These are phyloP conservation scores for Serinus canaria DNA, from an alignment of 2,113 vertebrate genomes.

Conservation along the genomic window DNA sequence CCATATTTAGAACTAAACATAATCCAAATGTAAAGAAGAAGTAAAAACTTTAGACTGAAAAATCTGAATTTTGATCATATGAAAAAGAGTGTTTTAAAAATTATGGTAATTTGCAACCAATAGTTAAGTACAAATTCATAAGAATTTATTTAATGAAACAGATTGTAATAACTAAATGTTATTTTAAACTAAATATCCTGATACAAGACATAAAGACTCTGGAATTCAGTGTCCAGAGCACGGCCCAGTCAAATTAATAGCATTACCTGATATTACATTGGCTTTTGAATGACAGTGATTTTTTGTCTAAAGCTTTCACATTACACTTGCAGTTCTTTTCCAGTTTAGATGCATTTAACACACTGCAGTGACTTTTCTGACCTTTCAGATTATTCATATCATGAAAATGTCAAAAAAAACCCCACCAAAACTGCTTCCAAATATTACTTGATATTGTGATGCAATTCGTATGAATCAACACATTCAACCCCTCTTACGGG, in stretches of 20 bases:
- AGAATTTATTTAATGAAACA: neutral
- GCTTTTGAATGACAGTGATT: neutral
- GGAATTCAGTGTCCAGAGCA: neutral
- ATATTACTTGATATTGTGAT: neutral
- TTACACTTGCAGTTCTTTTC: neutral
- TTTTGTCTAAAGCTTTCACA: neutral
- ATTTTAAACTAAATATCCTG: neutral
- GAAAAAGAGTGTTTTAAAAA: neutral
- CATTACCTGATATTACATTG: neutral
- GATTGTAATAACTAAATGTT: neutral
- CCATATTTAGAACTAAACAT: neutral
- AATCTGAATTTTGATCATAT: neutral
- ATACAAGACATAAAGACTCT: neutral
- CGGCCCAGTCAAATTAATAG: neutral
- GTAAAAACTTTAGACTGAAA: neutral
- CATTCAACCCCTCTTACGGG: neutral
- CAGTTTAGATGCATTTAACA: neutral
- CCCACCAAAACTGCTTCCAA: neutral
- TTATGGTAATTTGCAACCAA: neutral
- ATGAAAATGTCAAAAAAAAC: neutral
- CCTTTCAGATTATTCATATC: neutral
- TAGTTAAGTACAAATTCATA: neutral
- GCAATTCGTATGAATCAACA: neutral
- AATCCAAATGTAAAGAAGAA: neutral
- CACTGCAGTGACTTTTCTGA: neutral